These are phyloP conservation scores for Ypsolopha scabrella DNA, from an alignment of 2,888 invertebrate species.

Conservation along the genomic window DNA sequence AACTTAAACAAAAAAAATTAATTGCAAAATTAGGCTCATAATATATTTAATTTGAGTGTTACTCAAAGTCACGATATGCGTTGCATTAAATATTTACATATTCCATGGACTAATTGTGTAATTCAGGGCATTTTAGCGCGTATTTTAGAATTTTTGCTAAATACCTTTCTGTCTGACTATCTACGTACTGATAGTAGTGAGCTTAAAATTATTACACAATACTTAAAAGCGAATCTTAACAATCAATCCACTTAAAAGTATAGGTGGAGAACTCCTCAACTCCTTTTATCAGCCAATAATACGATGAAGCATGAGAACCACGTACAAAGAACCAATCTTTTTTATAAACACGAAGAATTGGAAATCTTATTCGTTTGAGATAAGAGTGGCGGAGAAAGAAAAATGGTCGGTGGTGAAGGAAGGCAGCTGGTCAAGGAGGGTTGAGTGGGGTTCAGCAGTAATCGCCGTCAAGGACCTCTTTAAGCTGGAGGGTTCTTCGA, in stretches of 20 bases:
- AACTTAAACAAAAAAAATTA: too few relatives aligned
- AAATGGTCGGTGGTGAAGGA: conserved; percentile 15
- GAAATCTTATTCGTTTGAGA: too few relatives aligned
- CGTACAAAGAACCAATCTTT: conserved; percentile 30
- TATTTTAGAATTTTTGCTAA: too few relatives aligned
- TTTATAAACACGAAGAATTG: neutral
- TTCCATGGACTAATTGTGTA: neutral
- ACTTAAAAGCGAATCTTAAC: neutral
- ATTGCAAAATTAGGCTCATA: too few relatives aligned
- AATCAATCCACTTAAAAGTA: conserved; percentile 12
- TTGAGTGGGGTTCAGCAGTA: conserved; percentile 50
- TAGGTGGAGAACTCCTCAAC: conserved; percentile 23
- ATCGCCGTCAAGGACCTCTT: conserved; percentile 53
- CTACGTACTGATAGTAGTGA: too few relatives aligned
- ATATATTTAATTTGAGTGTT: too few relatives aligned
- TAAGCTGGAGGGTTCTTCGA: conserved; percentile 52
- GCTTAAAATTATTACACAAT: neutral
- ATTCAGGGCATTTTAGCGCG: neutral
- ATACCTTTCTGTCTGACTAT: too few relatives aligned
- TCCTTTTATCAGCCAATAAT: conserved; percentile 32
- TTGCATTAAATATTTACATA: too few relatives aligned
- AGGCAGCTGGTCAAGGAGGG: conserved; percentile 37
- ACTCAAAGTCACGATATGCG: too few relatives aligned
- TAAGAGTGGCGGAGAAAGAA: too few relatives aligned
- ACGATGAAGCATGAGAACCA: conserved; percentile 25